Evolutionary conservation across 2,888 invertebrate species (phyloP), one percentile per base, ranked within the genome.

Genomic region (Pteria penguin): DNA sequence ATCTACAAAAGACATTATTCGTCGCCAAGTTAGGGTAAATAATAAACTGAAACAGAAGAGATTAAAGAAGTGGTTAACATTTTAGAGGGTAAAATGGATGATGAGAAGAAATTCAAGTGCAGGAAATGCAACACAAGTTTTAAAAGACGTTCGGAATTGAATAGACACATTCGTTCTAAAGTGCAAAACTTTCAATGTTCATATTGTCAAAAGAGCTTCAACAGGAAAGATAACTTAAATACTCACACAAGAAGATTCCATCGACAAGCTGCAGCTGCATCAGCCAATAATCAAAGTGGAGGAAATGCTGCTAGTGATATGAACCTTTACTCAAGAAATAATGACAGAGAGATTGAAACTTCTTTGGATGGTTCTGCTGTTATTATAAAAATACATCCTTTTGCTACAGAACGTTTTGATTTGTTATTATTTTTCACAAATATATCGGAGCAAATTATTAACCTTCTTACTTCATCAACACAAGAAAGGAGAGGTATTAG

Each of bases 201-300:
- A 66, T 4, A 8, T n/a, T 45, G 63, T 33, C 31, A 63, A 22
- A 36, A 54, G 27, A 18, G 22, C 27, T 66, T 66, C 29, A 66
- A 66, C 5, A 66, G 66, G 66, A 66, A 66, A 18, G 66, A 66
- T 26, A 45, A 66, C 33, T 54, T 66, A 33, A 33, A 33, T 5
- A 45, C 52, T 52, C 66, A 66, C 54, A n/a, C n/a, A 26, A 32
- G 52, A 52, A 22, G 54, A 14, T 66, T 45, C 52, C 66, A 66
- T 24, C 26, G 26, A 26, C 45, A 24, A 14, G 45, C 45, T 45
- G 45, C 18, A 18, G 18, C 45, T 45, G 8, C 45, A 45, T 1
- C 45, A 14, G 18, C 63, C 22, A 4, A 22, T 22, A 8, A 22
- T 63, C 33, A 36, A 22, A 63, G 26, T 63, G 66, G 45, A 29